Evolutionary conservation across 2,797 vertebrate species (phyloP), one percentile per base, ranked within the genome.

Genomic region (Gouania willdenowi): DNA sequence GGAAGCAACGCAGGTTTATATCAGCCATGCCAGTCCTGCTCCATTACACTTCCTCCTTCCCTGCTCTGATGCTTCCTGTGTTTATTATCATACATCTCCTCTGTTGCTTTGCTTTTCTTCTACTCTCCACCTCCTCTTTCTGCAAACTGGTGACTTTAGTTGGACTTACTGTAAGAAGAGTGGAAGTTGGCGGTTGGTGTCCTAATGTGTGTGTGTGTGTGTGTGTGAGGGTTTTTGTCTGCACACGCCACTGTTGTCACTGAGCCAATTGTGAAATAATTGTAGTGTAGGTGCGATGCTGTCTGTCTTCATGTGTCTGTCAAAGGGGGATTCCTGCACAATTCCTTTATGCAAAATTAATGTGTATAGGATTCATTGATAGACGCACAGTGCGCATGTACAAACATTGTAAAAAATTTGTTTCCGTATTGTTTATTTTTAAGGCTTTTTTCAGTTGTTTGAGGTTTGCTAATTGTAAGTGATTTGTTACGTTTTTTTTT

Each of bases 321-420:
- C 0, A 3, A 0, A 3, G 54, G 70, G 43, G 58, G 50, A 53
- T 71, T 66, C 71, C 20, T 38, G 21, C 39, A 59, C 76, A 78
- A 82, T 79, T 80, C 48, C 14, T 79, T 65, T 46, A 58, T 25
- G 6, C 36, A 56, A 11, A 57, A 67, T 52, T 69, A 47, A 78
- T 69, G 48, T 62, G 45, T 38, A 27, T 57, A 32, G 37, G 70
- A 72, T 80, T 80, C 52, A 59, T 61, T n/a, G 33, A 1, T 23
- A 40, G 17, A 21, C 6, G 4, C 9, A 56, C 28, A 9, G 43
- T 26, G 21, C 17, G 3, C 29, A 64, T 26, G 51, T 41, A 62
- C 17, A n/a, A n/a, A n/a, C n/a, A n/a, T n/a, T n/a, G n/a, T n/a
- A n/a, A n/a, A n/a, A n/a, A n/a, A n/a, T n/a, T n/a, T n/a, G n/a